Conservation (phyloP, 2,888 invertebrate species). For the Microctonus aethiopoides region DNA sequence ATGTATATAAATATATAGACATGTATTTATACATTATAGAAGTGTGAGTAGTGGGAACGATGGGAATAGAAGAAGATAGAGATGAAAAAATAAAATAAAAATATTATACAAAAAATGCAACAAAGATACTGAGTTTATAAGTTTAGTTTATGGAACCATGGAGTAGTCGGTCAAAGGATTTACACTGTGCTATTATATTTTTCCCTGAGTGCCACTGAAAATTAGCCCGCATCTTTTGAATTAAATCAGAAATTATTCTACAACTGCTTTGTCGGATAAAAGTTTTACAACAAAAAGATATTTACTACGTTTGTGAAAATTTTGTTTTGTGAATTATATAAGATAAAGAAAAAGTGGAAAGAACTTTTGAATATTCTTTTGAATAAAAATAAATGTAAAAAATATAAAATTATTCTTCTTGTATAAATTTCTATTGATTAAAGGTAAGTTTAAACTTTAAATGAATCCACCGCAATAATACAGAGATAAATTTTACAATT, state of each 20-base stretch:
- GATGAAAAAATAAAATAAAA: neutral
- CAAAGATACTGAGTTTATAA: neutral
- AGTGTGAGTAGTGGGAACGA: neutral
- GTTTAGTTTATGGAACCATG: neutral
- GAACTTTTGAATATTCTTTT: neutral
- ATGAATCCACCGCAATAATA: neutral
- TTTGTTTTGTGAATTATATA: neutral
- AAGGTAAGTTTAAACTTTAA: neutral
- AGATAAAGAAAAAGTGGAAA: neutral
- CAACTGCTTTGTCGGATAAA: neutral
- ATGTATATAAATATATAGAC: neutral
- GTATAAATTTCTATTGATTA: neutral
- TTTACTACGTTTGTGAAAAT: neutral
- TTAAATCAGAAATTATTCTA: constrained; percentile 14
- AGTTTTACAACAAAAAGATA: neutral
- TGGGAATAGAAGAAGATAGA: neutral
- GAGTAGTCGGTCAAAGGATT: constrained; percentile 20
- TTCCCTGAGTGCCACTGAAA: constrained; percentile 4
- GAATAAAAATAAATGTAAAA: too few relatives aligned
- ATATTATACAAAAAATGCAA: neutral
- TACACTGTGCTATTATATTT: constrained; percentile 10
- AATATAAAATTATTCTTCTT: too few relatives aligned
- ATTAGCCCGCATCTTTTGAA: constrained; percentile 25
- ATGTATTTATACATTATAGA: neutral
- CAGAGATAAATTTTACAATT: too few relatives aligned